A percentile compares a stretch with the other conserved stretches of the same genome.
phyloP scores from a whole-genome alignment of 2,113 vertebrate genomes.

The Ailuropoda melanoleuca region DNA sequence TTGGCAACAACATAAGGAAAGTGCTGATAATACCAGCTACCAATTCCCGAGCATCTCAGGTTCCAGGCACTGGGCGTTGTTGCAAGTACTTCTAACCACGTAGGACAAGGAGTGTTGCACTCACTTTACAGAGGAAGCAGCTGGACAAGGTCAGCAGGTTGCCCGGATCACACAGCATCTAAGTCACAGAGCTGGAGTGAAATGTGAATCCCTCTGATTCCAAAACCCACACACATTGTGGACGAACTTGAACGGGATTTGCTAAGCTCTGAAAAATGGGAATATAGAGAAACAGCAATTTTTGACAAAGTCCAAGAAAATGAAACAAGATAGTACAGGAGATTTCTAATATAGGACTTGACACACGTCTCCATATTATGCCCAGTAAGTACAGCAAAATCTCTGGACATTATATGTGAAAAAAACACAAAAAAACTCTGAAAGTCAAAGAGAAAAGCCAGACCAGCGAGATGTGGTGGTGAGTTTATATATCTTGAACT shows the following conservation, averaged over 20 bases:
- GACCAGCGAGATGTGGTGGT: background rate
- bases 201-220: background rate
- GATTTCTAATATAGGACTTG: no score
- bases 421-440: background rate
- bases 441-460: no score
- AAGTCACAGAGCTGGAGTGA: background rate
- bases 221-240: fast-evolving
- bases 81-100: fast-evolving
- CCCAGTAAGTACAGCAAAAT: background rate
- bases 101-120: fast-evolving
- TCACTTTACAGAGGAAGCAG: background rate
- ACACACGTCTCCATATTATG: no score
- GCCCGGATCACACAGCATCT: background rate
- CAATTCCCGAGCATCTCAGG: fast-evolving
- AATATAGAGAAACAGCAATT: background rate
- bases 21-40: background rate
- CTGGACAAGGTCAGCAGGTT: fast-evolving
- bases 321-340: background rate
- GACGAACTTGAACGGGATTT: background rate
- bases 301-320: background rate
- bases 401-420: background rate
- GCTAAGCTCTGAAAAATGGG: background rate
- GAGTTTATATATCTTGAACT: no score
- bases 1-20: background rate
- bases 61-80: fast-evolving